These are phyloP conservation scores for Ammodytes marinus DNA, from an alignment of 2,113 vertebrate genomes.

Conservation along the genomic window DNA sequence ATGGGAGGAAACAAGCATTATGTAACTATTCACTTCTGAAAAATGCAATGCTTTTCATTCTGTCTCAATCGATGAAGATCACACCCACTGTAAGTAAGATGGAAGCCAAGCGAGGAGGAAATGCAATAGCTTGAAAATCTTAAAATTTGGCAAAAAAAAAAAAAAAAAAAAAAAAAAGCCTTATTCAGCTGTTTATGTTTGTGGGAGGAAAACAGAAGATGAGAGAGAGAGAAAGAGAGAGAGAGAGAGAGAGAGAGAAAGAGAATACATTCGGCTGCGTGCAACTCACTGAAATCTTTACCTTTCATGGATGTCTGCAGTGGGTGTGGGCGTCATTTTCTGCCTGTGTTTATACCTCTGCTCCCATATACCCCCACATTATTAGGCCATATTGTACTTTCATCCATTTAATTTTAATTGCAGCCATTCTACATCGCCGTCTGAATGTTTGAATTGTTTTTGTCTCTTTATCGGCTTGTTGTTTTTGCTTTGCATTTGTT, in stretches of 20 bases:
- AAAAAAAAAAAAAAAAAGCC: not conserved
- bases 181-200: not conserved
- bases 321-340: not conserved
- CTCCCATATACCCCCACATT: not conserved
- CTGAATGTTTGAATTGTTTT: too few relatives aligned
- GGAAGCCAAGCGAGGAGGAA: constrained; percentile 37
- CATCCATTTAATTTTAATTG: too few relatives aligned
- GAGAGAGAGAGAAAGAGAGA: not conserved
- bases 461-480: too few relatives aligned
- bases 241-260: too few relatives aligned
- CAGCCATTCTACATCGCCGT: too few relatives aligned
- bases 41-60: constrained; percentile 1
- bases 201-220: constrained; percentile 1
- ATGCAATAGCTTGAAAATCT: constrained; percentile 31
- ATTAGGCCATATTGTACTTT: too few relatives aligned
- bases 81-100: constrained; percentile 45
- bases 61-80: constrained; percentile 31
- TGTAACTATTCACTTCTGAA: not conserved
- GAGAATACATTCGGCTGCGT: not conserved
- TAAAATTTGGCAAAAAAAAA: constrained; percentile 12
- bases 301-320: not conserved
- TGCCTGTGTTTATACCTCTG: not conserved
- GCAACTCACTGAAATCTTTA: not conserved
- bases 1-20: not conserved
- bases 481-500: too few relatives aligned